phyloP scores from a whole-genome alignment of 2,113 vertebrate genomes.

The Paramisgurnus dabryanus region DNA sequence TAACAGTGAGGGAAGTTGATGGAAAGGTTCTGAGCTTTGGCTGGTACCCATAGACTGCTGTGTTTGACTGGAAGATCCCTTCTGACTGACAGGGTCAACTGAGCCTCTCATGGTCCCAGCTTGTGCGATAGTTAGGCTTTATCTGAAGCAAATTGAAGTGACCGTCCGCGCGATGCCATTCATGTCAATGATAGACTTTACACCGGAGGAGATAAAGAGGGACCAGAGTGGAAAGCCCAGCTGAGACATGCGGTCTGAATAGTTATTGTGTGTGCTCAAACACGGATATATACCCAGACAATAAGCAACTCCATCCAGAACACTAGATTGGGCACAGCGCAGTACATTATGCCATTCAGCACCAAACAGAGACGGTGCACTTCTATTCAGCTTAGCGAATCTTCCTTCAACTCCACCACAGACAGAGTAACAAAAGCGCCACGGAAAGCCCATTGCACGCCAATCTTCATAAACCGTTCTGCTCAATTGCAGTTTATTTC shows the following conservation, averaged over 20 bases:
- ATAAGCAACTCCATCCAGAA: conserved; percentile 39
- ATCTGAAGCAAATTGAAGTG: conserved; percentile 44
- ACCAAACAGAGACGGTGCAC: conserved; percentile 3
- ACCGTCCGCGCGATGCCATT: conserved; percentile 16
- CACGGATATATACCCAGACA: conserved; percentile 20
- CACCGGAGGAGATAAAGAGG: conserved; percentile 40
- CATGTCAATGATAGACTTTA: conserved; percentile 43
- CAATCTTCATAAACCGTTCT: conserved; percentile 60
- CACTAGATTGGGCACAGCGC: conserved; percentile 32
- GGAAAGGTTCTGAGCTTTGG: neutral
- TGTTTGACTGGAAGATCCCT: conserved; percentile 15
- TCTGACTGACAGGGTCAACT: conserved; percentile 29
- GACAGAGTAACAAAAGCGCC: conserved; percentile 15
- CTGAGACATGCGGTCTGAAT: conserved; percentile 27
- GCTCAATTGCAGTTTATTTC: conserved; percentile 69
- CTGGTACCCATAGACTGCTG: conserved; percentile 19
- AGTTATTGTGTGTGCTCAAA: conserved; percentile 29
- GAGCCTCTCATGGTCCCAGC: conserved; percentile 18
- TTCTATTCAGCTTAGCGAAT: conserved; percentile 19
- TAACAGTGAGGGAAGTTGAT: conserved; percentile 7
- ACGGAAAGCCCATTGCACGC: neutral
- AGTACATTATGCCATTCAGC: conserved; percentile 44
- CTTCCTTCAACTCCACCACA: conserved; percentile 12
- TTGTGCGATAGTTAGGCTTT: conserved; percentile 30
- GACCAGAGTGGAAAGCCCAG: conserved; percentile 19